Evolutionary conservation across 2,888 invertebrate species (phyloP).

Genomic region (Phortica okadai): DNA sequence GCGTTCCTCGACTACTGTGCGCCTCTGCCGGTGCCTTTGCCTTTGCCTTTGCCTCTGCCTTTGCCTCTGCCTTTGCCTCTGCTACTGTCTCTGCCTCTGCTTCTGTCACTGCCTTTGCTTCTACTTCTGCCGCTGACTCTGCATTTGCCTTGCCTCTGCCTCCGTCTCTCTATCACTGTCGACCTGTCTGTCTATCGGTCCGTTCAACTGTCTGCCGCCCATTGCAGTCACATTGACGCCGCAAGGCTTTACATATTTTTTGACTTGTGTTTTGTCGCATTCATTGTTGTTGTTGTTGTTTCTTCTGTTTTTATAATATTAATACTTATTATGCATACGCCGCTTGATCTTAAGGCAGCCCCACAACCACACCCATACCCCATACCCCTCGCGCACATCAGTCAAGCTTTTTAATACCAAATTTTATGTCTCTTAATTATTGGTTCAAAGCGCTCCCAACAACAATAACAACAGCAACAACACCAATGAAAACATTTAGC

Average conservation of each 20-base stretch:
- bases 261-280: not conserved
- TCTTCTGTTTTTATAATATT: not conserved
- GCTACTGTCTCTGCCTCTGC: conserved; percentile 9
- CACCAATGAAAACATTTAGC: not conserved
- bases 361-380: not conserved
- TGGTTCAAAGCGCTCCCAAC: conserved; percentile 53
- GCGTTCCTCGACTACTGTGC: not conserved
- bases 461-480: not conserved
- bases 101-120: conserved; percentile 18
- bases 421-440: conserved; percentile 66
- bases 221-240: conserved; percentile 23
- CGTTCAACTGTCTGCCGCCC: conserved; percentile 15
- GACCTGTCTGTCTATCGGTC: conserved; percentile 15
- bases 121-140: not conserved
- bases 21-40: not conserved
- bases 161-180: not conserved
- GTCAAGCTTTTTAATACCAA: conserved; percentile 57
- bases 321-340: not conserved
- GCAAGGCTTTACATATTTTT: not conserved
- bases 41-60: not conserved
- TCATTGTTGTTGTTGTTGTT: not conserved
- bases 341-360: not conserved
- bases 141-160: not conserved
- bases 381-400: not conserved
- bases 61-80: not conserved